Evolutionary conservation across 2,888 invertebrate genomes (phyloP).

Genomic region (Anoplius nigerrimus): DNA sequence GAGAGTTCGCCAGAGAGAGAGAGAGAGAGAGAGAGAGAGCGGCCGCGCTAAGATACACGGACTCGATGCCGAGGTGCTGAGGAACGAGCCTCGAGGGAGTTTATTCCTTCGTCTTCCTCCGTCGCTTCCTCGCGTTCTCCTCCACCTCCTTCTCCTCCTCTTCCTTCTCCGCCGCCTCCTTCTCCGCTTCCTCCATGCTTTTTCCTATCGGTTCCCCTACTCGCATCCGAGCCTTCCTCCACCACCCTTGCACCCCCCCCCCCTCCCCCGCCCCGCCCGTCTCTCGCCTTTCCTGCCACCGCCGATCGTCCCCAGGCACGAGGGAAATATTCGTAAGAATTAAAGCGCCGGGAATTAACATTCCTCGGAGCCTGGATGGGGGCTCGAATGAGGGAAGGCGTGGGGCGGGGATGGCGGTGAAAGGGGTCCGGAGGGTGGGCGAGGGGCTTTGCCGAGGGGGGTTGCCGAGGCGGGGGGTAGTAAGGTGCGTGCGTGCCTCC

Average conservation of each 20-base stretch:
- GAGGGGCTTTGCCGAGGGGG: constrained; percentile 49
- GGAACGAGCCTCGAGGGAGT: constrained; percentile 52
- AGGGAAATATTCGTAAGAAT: constrained; percentile 75
- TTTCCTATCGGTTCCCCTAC: constrained; percentile 30
- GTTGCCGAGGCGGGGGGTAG: constrained; percentile 46
- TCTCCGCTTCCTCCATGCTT: constrained; percentile 8
- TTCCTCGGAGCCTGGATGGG: constrained; percentile 65
- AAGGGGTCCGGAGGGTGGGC: constrained; percentile 17
- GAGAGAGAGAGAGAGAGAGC: constrained; percentile 2
- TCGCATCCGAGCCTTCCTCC: constrained; percentile 54
- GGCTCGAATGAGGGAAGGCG: constrained; percentile 39
- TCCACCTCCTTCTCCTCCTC: constrained; percentile 17
- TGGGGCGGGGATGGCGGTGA: constrained; percentile 18
- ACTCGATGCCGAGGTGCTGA: constrained; percentile 40
- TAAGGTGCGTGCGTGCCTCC: constrained; percentile 69
- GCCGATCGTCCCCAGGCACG: constrained; percentile 63
- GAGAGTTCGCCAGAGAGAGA: constrained; percentile 3
- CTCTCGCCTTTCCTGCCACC: constrained; percentile 38
- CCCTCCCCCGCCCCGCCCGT: constrained; percentile 60
- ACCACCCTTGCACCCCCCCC: too few species aligned
- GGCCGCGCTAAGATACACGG: constrained; percentile 14
- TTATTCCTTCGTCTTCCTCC: constrained; percentile 37
- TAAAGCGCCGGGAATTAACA: constrained; percentile 75
- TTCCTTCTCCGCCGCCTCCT: constrained; percentile 33
- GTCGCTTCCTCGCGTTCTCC: constrained; percentile 18